phyloP scores from a whole-genome alignment of 64 coral and sea anemone genomes.

The Porites lutea region DNA sequence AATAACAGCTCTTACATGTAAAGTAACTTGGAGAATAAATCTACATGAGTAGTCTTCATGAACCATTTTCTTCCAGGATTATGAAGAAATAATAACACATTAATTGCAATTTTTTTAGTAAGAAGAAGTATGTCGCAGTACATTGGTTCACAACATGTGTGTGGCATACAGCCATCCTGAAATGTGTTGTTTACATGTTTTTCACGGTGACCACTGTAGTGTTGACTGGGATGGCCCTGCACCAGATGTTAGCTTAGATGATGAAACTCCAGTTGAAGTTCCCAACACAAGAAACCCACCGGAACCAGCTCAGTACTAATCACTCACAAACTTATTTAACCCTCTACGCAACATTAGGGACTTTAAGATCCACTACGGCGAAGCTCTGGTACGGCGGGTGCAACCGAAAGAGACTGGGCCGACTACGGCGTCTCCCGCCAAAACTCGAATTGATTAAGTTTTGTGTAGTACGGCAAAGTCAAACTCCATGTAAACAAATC shows the following conservation, averaged over 20 bases:
- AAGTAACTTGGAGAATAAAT: too few species aligned
- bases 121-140: neutral
- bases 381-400: too few species aligned
- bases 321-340: conserved; percentile 27
- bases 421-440: too few species aligned
- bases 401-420: too few species aligned
- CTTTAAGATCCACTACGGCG: too few species aligned
- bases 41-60: neutral
- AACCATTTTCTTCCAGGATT: neutral
- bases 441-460: too few species aligned
- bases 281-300: conserved; percentile 14
- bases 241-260: conserved; percentile 5
- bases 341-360: neutral
- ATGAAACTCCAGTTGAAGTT: conserved; percentile 29
- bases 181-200: neutral
- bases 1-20: neutral
- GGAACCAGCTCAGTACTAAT: conserved; percentile 24
- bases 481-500: too few species aligned
- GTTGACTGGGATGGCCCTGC: conserved; percentile 11
- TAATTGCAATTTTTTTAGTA: neutral
- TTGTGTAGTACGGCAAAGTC: too few species aligned
- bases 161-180: neutral
- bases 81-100: neutral
- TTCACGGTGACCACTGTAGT: neutral
- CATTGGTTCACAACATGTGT: neutral